Evolutionary conservation across 2,888 invertebrate genomes (phyloP).

Genomic region (Ochlodes sylvanus): DNA sequence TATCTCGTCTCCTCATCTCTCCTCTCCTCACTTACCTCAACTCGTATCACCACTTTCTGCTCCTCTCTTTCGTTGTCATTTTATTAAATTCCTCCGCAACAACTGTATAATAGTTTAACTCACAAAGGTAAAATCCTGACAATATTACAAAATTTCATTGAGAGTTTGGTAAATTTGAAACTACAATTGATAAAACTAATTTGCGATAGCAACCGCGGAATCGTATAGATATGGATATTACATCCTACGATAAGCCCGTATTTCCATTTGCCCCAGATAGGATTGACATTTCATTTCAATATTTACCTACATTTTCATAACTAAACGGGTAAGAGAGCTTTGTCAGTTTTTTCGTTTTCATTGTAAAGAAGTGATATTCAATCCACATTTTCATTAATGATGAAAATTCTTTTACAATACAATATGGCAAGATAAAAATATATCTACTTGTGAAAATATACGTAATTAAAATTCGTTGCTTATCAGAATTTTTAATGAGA

Average conservation of each 20-base stretch:
- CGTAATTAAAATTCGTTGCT: not conserved
- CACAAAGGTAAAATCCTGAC: too few species aligned
- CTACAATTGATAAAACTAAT: constrained; percentile 11
- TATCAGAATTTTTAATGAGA: not conserved
- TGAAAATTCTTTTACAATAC: constrained; percentile 2
- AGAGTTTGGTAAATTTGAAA: not conserved
- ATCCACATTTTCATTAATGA: constrained; percentile 21
- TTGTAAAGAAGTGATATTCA: constrained; percentile 22
- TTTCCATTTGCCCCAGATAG: constrained; percentile 31
- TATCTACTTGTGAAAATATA: not conserved
- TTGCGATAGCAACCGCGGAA: not conserved
- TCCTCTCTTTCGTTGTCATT: too few species aligned
- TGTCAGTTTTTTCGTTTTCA: constrained; percentile 33
- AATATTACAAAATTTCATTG: not conserved
- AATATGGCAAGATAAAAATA: not conserved
- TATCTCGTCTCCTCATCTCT: too few species aligned
- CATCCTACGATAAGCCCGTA: constrained; percentile 25
- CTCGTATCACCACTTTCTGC: too few species aligned
- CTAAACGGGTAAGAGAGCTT: constrained; percentile 23
- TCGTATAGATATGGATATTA: constrained; percentile 19
- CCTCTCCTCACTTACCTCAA: too few species aligned
- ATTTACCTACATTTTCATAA: constrained; percentile 36
- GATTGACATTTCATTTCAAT: constrained; percentile 34
- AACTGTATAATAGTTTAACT: too few species aligned
- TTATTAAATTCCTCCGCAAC: too few species aligned